A percentile compares a stretch with the other conserved stretches of the same genome.
phyloP scores from a whole-genome alignment of 2,888 invertebrate species.

The Cryptops parisi region DNA sequence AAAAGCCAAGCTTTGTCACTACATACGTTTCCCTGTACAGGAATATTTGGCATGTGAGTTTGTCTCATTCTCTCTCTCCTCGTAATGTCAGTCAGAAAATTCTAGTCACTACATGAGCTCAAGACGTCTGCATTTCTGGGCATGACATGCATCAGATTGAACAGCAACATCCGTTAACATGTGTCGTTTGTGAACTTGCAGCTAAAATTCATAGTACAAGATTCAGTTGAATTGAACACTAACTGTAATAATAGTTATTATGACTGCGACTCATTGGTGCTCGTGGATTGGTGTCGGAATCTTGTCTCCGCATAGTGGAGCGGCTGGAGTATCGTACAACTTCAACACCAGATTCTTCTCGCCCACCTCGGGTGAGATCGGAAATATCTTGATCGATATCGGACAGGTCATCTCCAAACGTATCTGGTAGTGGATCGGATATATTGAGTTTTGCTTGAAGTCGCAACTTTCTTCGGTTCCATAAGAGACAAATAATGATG shows the following conservation, averaged over 20 bases:
- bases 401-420: slow-evolving; percentile 73
- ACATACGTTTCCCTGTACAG: no score
- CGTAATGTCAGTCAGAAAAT: no score
- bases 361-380: slow-evolving; percentile 50
- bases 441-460: slow-evolving; percentile 35
- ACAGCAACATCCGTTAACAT: no score
- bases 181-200: no score
- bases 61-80: no score
- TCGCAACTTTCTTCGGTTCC: slow-evolving; percentile 48
- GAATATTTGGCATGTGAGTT: no score
- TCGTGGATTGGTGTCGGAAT: slow-evolving; percentile 36
- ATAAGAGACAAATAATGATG: slow-evolving; percentile 52
- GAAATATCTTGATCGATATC: slow-evolving; percentile 62
- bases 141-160: no score
- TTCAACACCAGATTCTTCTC: slow-evolving; percentile 26
- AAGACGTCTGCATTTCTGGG: no score
- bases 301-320: slow-evolving; percentile 23
- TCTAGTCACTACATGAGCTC: no score
- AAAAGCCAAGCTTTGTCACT: no score
- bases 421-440: slow-evolving; percentile 60
- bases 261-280: slow-evolving; percentile 21
- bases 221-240: no score
- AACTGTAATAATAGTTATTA: slow-evolving; percentile 24
- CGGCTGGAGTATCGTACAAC: slow-evolving; percentile 23
- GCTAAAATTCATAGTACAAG: no score